Percentiles rank a stretch among this genome's conserved stretches.
These are phyloP conservation scores for Drosophila guanche DNA, from an alignment of 1,140 invertebrate species.

Conservation along the genomic window DNA sequence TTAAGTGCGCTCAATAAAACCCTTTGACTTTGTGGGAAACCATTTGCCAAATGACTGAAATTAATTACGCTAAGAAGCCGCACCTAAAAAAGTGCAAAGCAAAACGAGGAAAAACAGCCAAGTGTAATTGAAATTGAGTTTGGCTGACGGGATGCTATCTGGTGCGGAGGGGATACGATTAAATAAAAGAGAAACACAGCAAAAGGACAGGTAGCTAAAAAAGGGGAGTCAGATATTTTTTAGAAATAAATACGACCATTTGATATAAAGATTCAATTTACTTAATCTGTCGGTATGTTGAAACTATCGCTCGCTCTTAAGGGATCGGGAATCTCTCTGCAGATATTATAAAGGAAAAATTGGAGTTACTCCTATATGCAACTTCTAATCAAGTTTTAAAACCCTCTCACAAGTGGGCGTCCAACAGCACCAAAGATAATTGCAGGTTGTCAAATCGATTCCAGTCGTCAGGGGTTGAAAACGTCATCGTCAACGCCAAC, in stretches of 20 bases:
- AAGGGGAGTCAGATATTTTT: no score
- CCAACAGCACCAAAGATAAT: constrained; percentile 37
- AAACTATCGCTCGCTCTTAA: no score
- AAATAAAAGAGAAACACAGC: not conserved
- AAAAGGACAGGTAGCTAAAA: no score
- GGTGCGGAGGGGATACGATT: not conserved
- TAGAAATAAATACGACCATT: not conserved
- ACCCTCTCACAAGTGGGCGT: constrained; percentile 27
- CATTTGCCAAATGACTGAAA: constrained; percentile 77
- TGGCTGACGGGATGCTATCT: not conserved
- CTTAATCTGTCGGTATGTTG: no score
- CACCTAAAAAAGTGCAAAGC: constrained; percentile 41
- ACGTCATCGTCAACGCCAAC: no score
- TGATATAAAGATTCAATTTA: no score
- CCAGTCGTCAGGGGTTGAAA: constrained; percentile 21
- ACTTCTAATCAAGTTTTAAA: constrained; percentile 4
- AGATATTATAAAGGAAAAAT: not conserved
- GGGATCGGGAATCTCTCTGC: no score
- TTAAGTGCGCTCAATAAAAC: constrained; percentile 77
- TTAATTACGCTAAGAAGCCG: constrained; percentile 76
- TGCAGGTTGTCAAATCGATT: constrained; percentile 64
- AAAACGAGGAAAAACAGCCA: not conserved
- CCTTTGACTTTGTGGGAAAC: constrained; percentile 65
- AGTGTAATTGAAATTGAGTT: constrained; percentile 36
- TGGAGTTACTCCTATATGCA: no score